phyloP scores from a whole-genome alignment of 2,888 invertebrate genomes.

The Baccha elongata region DNA sequence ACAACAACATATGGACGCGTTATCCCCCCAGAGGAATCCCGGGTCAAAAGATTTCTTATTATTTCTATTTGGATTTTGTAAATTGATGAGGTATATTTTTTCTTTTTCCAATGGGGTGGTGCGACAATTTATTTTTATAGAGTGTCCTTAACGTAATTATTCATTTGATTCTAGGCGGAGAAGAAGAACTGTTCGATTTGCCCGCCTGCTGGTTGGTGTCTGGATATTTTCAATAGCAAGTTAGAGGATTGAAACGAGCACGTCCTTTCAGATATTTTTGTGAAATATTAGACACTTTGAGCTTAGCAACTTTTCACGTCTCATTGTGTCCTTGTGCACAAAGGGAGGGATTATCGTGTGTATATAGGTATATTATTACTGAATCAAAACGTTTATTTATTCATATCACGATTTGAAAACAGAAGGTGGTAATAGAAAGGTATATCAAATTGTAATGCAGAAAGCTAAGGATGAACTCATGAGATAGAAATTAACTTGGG shows the following conservation, averaged over 20 bases:
- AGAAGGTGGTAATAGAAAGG: background rate
- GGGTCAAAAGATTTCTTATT: background rate
- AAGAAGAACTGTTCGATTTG: background rate
- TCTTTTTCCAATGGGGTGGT: conserved; percentile 17
- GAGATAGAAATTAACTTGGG: background rate
- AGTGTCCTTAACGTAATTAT: conserved; percentile 37
- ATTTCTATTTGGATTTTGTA: conserved; percentile 11
- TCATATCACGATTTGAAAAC: too few species aligned
- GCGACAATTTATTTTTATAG: conserved; percentile 35
- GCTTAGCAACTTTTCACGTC: background rate
- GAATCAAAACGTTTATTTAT: conserved; percentile 7
- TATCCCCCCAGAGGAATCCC: background rate
- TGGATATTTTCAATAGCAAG: conserved; percentile 7
- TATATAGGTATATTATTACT: background rate
- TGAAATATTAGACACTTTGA: conserved; percentile 7
- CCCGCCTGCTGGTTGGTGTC: background rate
- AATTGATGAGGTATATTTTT: conserved; percentile 6
- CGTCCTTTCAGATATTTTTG: background rate
- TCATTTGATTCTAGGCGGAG: conserved; percentile 3
- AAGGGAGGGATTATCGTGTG: background rate
- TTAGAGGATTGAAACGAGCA: too few species aligned
- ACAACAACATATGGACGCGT: background rate
- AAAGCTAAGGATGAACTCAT: background rate
- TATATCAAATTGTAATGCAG: background rate
- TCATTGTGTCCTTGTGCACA: background rate